Base-by-base conservation (phyloP, 2,113 vertebrate species). In the Zootoca vivipara region DNA sequence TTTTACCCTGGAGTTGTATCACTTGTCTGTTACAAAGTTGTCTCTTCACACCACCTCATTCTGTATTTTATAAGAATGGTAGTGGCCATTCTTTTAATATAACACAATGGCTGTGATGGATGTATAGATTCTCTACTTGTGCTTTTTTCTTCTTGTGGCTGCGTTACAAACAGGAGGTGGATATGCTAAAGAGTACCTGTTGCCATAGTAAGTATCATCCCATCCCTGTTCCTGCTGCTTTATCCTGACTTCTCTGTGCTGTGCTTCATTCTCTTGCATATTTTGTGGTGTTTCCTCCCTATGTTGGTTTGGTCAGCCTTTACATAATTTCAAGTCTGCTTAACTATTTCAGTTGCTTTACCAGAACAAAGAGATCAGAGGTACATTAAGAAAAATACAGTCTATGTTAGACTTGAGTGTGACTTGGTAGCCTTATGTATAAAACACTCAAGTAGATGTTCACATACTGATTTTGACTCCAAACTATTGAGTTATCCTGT, bases 111-210 rank as follows among this genome's bases (percentile, higher is more conserved):
- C 97, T 98, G 98, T 98, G 97, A 99, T 98, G 98, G 98, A 96
- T 98, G 98, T 98, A 97, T 98, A 98, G 98, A 97, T 98, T 98
- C 98, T 99, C 98, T 98, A 97, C 98, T 98, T 99, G 98, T 99
- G 98, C 98, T 99, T 98, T 98, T 98, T 98, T 98, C 97, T 99
- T 98, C 97, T 93, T 98, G 98, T 99, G 98, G 97, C 99, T 98
- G 98, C 99, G 92, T 98, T 97, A 96, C 98, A 97, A 97, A 97
- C 99, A 98, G 99, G 98, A 99, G 98, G 97, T 96, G 98, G 99
- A 98, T 98, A 98, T 98, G 97, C 98, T 98, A 99, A 98, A 99
- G 99, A 99, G 97, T 99, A 98, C 99, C 99, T 99, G 98, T 98
- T 99, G 94, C 98, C 99, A 97, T 99, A 99, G 99, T 99, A 99